These are phyloP conservation scores for Lepidurus arcticus DNA, from an alignment of 1,140 invertebrate genomes.

Conservation along the genomic window DNA sequence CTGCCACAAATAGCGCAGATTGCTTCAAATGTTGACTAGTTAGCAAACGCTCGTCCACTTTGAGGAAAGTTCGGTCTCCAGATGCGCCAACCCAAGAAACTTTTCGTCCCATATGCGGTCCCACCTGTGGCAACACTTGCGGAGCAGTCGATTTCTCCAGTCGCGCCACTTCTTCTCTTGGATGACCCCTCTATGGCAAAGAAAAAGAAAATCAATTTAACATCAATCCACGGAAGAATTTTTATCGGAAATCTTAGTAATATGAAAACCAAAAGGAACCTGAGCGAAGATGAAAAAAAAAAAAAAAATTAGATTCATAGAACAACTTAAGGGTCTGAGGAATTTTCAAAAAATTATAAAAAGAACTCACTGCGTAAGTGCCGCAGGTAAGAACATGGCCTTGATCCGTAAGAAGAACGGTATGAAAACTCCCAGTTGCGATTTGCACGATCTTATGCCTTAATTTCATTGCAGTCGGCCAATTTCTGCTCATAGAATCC, in stretches of 20 bases:
- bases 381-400: slow-evolving; percentile 94
- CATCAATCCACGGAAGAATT: too few relatives aligned
- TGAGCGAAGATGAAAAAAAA: too few relatives aligned
- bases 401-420: slow-evolving; percentile 77
- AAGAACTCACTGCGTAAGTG: slow-evolving; percentile 65
- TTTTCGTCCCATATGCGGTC: slow-evolving; percentile 66
- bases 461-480: slow-evolving; percentile 68
- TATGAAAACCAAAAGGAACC: too few relatives aligned
- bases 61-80: slow-evolving; percentile 90
- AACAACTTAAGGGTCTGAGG: too few relatives aligned
- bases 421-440: slow-evolving; percentile 91
- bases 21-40: slow-evolving; percentile 78
- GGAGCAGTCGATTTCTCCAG: slow-evolving; percentile 66
- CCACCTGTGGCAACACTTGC: slow-evolving; percentile 69
- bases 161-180: slow-evolving; percentile 60
- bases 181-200: slow-evolving; percentile 69
- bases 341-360: background rate
- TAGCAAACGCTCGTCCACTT: slow-evolving; percentile 86
- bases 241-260: too few relatives aligned
- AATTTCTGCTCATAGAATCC: slow-evolving; percentile 66
- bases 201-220: slow-evolving; percentile 29
- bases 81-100: slow-evolving; percentile 91
- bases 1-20: slow-evolving; percentile 82
- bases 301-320: too few relatives aligned
- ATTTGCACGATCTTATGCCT: slow-evolving; percentile 60